These are phyloP conservation scores for Psittacula cyanocephala DNA, from an alignment of 2,113 vertebrate species.

Conservation along the genomic window DNA sequence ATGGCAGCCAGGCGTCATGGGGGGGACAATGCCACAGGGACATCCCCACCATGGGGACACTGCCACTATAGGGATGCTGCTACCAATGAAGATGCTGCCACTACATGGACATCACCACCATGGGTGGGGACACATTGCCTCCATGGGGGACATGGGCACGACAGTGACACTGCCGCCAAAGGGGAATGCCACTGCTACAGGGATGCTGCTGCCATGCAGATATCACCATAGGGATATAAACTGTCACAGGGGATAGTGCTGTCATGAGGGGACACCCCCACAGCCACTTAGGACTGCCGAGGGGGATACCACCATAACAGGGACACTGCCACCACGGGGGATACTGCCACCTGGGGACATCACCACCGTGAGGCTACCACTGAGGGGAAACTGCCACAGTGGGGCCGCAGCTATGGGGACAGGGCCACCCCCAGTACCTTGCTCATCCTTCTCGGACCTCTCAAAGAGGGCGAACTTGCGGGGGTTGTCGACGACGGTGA, in stretches of 20 bases:
- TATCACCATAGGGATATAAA: background rate
- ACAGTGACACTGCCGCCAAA: background rate
- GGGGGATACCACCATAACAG: no score
- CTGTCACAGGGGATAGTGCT: background rate
- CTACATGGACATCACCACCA: no score
- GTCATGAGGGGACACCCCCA: background rate
- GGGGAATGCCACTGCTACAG: background rate
- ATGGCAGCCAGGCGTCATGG: accelerated
- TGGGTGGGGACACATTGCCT: background rate
- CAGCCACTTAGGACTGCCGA: background rate
- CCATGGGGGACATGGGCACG: background rate
- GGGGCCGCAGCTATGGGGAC: accelerated
- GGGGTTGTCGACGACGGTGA: conserved; percentile 92
- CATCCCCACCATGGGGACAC: background rate
- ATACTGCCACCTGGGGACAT: background rate
- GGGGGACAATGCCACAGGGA: background rate
- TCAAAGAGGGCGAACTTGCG: conserved; percentile 95
- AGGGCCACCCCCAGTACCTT: conserved; percentile 72
- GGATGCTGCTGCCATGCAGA: background rate
- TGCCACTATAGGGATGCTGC: no score
- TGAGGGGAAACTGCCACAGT: background rate
- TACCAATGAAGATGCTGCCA: no score
- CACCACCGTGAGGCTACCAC: no score
- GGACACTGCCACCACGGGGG: background rate
- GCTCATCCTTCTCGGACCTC: conserved; percentile 84